phyloP scores from a whole-genome alignment of 1,140 invertebrate genomes.

The Macrostomum lignano region DNA sequence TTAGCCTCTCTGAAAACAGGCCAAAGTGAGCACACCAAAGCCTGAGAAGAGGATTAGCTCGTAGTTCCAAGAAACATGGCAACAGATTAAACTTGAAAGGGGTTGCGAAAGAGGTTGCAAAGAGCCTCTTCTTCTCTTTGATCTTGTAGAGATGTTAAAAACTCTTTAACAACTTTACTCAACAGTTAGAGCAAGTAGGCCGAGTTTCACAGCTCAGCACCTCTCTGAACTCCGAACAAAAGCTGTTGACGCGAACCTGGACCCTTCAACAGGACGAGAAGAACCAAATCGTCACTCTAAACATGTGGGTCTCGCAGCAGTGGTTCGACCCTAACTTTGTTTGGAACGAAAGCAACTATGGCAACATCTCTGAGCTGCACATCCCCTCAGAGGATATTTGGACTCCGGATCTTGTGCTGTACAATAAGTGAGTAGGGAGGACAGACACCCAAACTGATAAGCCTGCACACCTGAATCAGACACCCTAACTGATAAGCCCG shows the following conservation, averaged over 20 bases:
- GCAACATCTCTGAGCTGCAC: constrained; percentile 44
- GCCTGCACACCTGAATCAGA: neutral
- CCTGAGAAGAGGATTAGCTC: too few relatives aligned
- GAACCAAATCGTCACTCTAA: constrained; percentile 23
- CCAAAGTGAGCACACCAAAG: too few relatives aligned
- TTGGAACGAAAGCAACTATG: constrained; percentile 77
- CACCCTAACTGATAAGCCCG: neutral
- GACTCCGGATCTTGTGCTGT: constrained; percentile 31
- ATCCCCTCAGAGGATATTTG: constrained; percentile 48
- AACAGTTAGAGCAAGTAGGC: too few relatives aligned
- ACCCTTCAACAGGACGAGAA: constrained; percentile 15
- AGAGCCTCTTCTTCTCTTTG: too few relatives aligned
- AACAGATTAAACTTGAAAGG: too few relatives aligned
- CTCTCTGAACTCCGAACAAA: too few relatives aligned
- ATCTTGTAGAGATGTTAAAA: too few relatives aligned
- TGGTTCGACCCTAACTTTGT: constrained; percentile 85
- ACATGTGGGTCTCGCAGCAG: constrained; percentile 25
- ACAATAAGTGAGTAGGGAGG: constrained; percentile 20
- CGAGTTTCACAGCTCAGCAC: too few relatives aligned
- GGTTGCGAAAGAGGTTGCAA: too few relatives aligned
- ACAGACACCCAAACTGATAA: neutral
- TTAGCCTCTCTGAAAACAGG: too few relatives aligned
- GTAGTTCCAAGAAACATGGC: too few relatives aligned
- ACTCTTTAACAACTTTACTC: too few relatives aligned
- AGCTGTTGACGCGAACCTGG: neutral